These are phyloP conservation scores for Calliscelio sp. DNA, from an alignment of 2,888 invertebrate genomes.

Conservation along the genomic window DNA sequence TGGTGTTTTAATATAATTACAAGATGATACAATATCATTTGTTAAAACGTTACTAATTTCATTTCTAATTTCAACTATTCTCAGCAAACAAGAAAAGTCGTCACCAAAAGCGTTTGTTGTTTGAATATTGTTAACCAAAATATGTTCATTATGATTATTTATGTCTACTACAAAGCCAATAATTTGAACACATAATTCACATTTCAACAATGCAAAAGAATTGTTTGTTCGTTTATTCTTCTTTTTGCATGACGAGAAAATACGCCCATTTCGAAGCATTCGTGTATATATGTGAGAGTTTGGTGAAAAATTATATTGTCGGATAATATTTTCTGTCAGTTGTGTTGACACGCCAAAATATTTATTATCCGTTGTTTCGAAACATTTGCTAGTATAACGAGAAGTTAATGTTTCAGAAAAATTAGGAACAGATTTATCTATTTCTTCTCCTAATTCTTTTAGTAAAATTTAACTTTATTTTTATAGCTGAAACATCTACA, in stretches of 20 bases:
- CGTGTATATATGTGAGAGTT: background rate
- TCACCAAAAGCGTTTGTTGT: too few species aligned
- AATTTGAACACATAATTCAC: background rate
- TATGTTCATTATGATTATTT: too few species aligned
- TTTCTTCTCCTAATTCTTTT: background rate
- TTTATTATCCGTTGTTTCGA: background rate
- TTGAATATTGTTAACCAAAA: too few species aligned
- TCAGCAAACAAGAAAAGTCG: background rate
- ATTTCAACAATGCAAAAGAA: background rate
- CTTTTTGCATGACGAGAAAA: background rate
- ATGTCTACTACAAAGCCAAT: too few species aligned
- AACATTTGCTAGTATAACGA: background rate
- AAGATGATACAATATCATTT: background rate
- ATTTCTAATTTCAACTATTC: background rate
- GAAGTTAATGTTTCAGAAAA: background rate
- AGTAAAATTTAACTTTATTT: background rate
- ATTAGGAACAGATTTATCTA: background rate
- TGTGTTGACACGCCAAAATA: background rate
- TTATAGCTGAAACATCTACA: background rate
- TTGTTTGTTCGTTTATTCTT: slow-evolving; percentile 2
- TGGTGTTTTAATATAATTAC: background rate
- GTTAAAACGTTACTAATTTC: background rate
- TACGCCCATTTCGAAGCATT: background rate
- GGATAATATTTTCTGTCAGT: background rate
- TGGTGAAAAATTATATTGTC: background rate